Evolutionary conservation across 37 sponge, comb jelly and placozoan species (phyloP).

Genomic region (Lycopodina hypogea): DNA sequence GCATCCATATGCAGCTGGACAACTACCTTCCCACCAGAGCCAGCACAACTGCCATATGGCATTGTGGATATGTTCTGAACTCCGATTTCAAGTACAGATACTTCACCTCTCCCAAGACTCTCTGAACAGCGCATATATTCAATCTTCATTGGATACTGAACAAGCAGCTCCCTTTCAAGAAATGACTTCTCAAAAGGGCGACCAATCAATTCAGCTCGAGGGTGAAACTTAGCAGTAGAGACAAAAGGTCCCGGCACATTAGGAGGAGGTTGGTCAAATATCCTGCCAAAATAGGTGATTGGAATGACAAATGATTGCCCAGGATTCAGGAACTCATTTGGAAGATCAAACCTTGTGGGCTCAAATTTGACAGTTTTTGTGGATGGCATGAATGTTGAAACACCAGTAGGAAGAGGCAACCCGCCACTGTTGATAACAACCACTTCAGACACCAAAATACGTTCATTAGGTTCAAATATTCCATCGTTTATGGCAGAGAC

Average conservation of each 20-base stretch:
- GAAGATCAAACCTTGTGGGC: conserved; percentile 58
- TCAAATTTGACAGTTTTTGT: conserved; percentile 67
- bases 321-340: conserved; percentile 33
- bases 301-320: conserved; percentile 48
- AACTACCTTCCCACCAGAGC: conserved; percentile 66
- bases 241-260: conserved; percentile 78
- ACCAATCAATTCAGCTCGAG: conserved; percentile 64
- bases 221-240: conserved; percentile 58
- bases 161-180: conserved; percentile 53
- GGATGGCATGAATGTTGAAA: conserved; percentile 48
- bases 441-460: conserved; percentile 55
- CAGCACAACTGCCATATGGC: conserved; percentile 62
- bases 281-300: conserved; percentile 65
- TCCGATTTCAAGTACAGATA: conserved; percentile 61
- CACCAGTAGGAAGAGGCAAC: conserved; percentile 64
- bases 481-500: conserved; percentile 80
- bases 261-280: conserved; percentile 82
- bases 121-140: conserved; percentile 51
- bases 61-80: conserved; percentile 73
- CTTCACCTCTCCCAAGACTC: conserved; percentile 74
- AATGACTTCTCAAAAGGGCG: conserved; percentile 72
- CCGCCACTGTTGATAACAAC: conserved; percentile 56
- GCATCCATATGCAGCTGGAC: conserved; percentile 72
- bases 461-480: conserved; percentile 82
- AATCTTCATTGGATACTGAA: conserved; percentile 81